Base-by-base conservation (phyloP, 2,888 invertebrate species). In the Tachina fera region DNA sequence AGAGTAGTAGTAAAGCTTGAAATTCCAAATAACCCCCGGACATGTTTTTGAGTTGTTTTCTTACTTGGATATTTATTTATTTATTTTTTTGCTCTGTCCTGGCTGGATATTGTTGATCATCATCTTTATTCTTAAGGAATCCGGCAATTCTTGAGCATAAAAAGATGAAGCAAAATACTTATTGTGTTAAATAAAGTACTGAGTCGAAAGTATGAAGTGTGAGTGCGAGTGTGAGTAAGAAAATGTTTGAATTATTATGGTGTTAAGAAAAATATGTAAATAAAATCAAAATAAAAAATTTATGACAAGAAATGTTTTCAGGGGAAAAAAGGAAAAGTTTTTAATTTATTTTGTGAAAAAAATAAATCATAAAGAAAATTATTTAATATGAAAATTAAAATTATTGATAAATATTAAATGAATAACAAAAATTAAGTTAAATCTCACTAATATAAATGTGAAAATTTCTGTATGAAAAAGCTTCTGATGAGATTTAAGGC, bases 191-290 rank as follows among this genome's bases (percentile, higher is more conserved):
- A 31, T 31, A 31, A 31, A 31, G 6, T 31, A 31, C 31, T 31
- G 31, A 31, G 31, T 31, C 5, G 31, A 31, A 31, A 31, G 63
- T 10, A 47, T 65, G 22, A 47, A 39, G 63, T 61, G n/a, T 47
- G 19, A 65, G 39, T 3, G 49, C 60, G 31, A 74, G 49, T 72
- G 22, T 74, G 63, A 56, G 45, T 81, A 51, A 63, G 74, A 63
- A 81, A 72, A 51, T 85, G 53, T 82, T 78, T 63, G 68, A 74
- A 82, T 82, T 77, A 68, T 77, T 78, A 70, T 85, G 78, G 78
- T 82, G 74, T 75, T 77, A 71, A 63, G 72, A 56, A 81, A 77
- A 68, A 68, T 84, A 72, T 67, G 71, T 68, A 77, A 77, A 81
- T 77, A 67, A 77, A 77, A 75, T 74, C 45, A 56, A 63, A 76